A percentile compares a stretch with the other conserved stretches of the same genome.
These are phyloP conservation scores for Anoplius nigerrimus DNA, from an alignment of 2,888 invertebrate genomes.

Conservation along the genomic window DNA sequence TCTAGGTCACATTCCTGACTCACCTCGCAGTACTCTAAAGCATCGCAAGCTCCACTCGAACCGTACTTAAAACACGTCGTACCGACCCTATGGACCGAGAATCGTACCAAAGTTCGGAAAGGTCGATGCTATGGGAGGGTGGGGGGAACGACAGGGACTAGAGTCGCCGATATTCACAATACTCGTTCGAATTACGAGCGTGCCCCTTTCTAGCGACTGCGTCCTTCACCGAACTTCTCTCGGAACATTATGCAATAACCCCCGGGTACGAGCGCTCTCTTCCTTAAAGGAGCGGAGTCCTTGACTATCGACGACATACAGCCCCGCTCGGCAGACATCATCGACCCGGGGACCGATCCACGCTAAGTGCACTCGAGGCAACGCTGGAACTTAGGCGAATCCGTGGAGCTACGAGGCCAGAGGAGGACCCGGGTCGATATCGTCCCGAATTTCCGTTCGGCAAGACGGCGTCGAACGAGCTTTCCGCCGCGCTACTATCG, in stretches of 20 bases:
- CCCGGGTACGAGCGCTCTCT: slow-evolving; percentile 8
- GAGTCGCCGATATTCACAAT: slow-evolving; percentile 26
- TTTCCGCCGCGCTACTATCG: slow-evolving; percentile 23
- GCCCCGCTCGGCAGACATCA: slow-evolving; percentile 36
- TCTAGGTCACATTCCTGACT: no score
- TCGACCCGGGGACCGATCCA: slow-evolving; percentile 41
- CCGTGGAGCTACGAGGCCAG: slow-evolving; percentile 16
- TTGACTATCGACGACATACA: slow-evolving; percentile 42
- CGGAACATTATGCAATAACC: slow-evolving; percentile 53
- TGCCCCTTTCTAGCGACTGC: neutral
- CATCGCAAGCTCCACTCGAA: no score
- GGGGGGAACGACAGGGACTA: no score
- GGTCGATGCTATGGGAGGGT: no score
- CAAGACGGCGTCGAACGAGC: slow-evolving; percentile 27
- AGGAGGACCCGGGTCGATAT: slow-evolving; percentile 35
- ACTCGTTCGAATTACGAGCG: slow-evolving; percentile 34
- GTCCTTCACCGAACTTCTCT: slow-evolving; percentile 8
- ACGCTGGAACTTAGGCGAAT: slow-evolving; percentile 23
- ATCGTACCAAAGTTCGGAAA: no score
- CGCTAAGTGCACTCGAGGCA: slow-evolving; percentile 49
- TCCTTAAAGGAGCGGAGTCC: slow-evolving; percentile 31
- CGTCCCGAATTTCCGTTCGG: slow-evolving; percentile 51
- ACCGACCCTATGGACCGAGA: no score
- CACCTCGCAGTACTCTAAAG: no score
- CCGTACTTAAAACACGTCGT: no score